phyloP scores from a whole-genome alignment of 2,888 invertebrate genomes.

The Copidosoma aretas region DNA sequence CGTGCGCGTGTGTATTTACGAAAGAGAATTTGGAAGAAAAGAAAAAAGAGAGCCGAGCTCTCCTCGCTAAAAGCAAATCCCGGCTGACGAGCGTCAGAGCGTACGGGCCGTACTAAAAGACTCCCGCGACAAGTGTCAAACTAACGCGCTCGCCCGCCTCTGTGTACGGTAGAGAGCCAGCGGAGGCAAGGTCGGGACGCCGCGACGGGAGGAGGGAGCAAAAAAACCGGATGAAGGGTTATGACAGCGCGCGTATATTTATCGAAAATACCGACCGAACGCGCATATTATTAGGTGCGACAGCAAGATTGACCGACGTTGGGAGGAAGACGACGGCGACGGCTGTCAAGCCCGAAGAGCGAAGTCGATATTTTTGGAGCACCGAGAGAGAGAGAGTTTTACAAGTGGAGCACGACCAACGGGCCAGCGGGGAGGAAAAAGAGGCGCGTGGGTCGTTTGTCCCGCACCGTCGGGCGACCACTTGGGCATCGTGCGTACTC shows the following conservation, averaged over 20 bases:
- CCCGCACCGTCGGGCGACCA: conserved; percentile 13
- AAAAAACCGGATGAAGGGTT: conserved; percentile 25
- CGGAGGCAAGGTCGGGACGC: not conserved
- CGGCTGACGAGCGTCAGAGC: too few species aligned
- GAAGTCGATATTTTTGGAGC: conserved; percentile 32
- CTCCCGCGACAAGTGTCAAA: not conserved
- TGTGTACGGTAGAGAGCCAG: not conserved
- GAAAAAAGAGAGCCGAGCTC: too few species aligned
- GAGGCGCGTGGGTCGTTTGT: conserved; percentile 9
- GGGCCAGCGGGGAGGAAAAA: too few species aligned
- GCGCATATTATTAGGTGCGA: not conserved
- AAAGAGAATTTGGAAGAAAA: not conserved
- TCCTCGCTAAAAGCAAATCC: too few species aligned
- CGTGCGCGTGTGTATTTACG: conserved; percentile 8
- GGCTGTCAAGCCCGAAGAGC: conserved; percentile 34
- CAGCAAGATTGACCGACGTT: too few species aligned
- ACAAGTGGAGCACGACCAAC: conserved; percentile 35
- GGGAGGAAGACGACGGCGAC: conserved; percentile 18
- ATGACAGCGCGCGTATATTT: conserved; percentile 1
- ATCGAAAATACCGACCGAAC: conserved; percentile 13
- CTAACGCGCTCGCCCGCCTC: not conserved
- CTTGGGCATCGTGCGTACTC: not conserved
- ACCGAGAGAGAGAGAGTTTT: conserved; percentile 2
- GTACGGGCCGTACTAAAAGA: conserved; percentile 2
- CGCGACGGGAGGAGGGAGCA: conserved; percentile 6